These are phyloP conservation scores for Sterna hirundo DNA, from an alignment of 2,113 vertebrate genomes.

Conservation along the genomic window DNA sequence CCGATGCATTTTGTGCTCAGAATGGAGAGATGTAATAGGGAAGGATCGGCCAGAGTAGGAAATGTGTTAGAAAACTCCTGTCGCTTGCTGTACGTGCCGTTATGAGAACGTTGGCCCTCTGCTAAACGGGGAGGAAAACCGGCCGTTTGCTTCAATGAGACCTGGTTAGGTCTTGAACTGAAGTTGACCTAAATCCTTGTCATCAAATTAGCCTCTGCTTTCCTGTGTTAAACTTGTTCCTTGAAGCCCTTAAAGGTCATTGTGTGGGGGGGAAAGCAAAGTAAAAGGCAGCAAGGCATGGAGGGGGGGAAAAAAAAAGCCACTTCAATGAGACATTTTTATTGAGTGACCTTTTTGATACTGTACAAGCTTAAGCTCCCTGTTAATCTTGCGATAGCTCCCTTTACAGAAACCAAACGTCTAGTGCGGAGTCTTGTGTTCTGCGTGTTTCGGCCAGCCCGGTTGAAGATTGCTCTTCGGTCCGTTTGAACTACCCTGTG, in stretches of 20 bases:
- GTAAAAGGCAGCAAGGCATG: not conserved
- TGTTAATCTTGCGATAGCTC: not conserved
- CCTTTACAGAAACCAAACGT: not conserved
- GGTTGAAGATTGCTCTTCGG: accelerated
- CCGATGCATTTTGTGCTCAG: not conserved
- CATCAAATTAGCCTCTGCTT: not conserved
- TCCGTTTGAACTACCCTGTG: accelerated
- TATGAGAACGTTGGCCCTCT: accelerated
- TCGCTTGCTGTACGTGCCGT: too few relatives aligned
- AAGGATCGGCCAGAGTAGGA: accelerated
- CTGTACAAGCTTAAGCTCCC: not conserved
- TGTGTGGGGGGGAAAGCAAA: not conserved
- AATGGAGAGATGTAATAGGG: not conserved
- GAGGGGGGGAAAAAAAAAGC: not conserved
- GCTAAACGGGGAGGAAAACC: not conserved
- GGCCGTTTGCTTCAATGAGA: not conserved
- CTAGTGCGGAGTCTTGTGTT: too few relatives aligned
- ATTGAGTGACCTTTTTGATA: not conserved
- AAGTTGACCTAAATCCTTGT: not conserved
- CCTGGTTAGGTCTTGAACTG: not conserved
- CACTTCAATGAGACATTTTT: accelerated
- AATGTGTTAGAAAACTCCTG: not conserved
- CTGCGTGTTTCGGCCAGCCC: accelerated
- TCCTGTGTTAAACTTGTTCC: not conserved
- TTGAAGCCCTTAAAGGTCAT: not conserved